Percentiles rank a stretch among this genome's conserved stretches.
Evolutionary conservation across 2,113 vertebrate species (phyloP).

Genomic region (Bostrychus sinensis): DNA sequence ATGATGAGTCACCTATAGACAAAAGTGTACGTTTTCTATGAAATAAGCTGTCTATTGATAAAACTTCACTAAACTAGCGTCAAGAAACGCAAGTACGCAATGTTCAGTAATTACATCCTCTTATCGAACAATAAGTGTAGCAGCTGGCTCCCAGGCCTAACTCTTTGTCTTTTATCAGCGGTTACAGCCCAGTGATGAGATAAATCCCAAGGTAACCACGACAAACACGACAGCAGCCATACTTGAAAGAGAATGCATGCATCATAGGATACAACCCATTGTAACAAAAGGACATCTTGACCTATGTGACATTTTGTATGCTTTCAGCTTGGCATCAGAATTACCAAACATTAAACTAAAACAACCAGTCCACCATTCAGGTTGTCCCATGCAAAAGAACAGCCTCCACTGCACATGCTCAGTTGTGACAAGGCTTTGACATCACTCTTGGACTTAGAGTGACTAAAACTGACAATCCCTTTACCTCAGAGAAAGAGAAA

Average conservation of each 20-base stretch:
- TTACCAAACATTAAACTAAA: conserved; percentile 42
- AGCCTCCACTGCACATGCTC: conserved; percentile 48
- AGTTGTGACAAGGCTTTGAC: conserved; percentile 56
- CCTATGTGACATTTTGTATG: background rate
- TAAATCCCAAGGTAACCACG: conserved; percentile 21
- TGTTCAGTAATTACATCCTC: conserved; percentile 1
- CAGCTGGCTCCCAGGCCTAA: conserved; percentile 4
- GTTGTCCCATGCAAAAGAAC: conserved; percentile 19
- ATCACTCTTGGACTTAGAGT: conserved; percentile 55
- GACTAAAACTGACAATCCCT: conserved; percentile 67
- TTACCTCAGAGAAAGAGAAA: conserved; percentile 55
- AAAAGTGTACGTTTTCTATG: background rate
- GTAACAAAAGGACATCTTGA: conserved; percentile 20
- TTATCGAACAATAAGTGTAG: conserved; percentile 8
- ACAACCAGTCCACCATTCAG: conserved; percentile 37
- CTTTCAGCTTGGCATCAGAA: conserved; percentile 19
- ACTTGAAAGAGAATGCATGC: conserved; percentile 25
- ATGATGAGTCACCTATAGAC: conserved; percentile 62
- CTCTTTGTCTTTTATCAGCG: conserved; percentile 19
- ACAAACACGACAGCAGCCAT: background rate
- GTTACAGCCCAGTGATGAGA: conserved; percentile 7
- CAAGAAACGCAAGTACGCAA: background rate
- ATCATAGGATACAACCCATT: conserved; percentile 16
- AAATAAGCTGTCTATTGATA: conserved; percentile 2
- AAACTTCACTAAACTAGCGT: conserved; percentile 8